These are phyloP conservation scores for Gambusia holbrooki DNA, from an alignment of 2,113 vertebrate species.

Conservation along the genomic window DNA sequence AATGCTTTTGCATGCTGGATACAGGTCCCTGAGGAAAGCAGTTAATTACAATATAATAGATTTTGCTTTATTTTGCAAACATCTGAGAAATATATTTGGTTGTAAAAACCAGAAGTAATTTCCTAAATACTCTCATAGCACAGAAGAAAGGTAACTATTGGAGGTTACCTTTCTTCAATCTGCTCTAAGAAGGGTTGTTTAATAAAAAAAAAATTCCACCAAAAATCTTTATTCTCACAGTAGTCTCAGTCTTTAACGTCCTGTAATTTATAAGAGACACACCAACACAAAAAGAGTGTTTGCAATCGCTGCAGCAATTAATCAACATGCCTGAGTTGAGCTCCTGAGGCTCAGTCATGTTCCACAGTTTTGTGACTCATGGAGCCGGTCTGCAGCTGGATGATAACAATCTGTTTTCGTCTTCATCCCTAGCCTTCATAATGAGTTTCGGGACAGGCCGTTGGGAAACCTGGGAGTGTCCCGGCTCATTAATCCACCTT, in stretches of 20 bases:
- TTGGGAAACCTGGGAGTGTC: conserved; percentile 76
- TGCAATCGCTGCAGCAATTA: conserved; percentile 25
- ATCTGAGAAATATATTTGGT: no score
- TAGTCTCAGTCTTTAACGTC: not conserved
- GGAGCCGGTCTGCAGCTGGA: conserved; percentile 37
- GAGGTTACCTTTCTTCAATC: not conserved
- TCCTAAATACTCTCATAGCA: no score
- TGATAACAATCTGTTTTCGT: conserved; percentile 52
- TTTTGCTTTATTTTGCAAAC: no score
- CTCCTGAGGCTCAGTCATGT: conserved; percentile 46
- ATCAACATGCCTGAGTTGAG: conserved; percentile 24
- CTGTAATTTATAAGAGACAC: not conserved
- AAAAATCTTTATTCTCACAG: not conserved
- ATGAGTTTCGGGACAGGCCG: conserved; percentile 42
- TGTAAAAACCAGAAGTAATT: no score
- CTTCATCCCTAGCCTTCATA: conserved; percentile 25
- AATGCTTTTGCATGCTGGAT: not conserved
- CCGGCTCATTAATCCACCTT: conserved; percentile 61
- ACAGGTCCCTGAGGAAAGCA: not conserved
- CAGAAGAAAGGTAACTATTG: no score
- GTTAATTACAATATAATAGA: no score
- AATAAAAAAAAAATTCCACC: not conserved
- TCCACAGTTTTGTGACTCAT: conserved; percentile 65
- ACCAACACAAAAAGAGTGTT: conserved; percentile 18
- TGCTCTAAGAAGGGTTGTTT: not conserved